Percentiles rank a stretch among this genome's conserved stretches.
Conservation (phyloP, 2,888 invertebrate genomes). For the Mantis religiosa region DNA sequence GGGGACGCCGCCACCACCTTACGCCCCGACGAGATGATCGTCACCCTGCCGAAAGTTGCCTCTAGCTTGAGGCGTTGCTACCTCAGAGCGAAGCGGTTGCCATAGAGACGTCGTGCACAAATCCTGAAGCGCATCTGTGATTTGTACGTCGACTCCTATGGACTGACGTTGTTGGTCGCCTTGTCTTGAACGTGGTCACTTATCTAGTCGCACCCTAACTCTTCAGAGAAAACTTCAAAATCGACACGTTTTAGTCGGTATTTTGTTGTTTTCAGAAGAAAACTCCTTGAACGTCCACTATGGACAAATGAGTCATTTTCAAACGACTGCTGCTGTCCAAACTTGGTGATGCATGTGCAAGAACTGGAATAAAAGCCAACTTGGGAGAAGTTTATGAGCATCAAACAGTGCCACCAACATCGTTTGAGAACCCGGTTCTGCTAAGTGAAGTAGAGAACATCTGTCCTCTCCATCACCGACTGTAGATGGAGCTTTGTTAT, state of each 20-base stretch:
- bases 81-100: not conserved
- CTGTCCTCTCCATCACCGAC: not conserved
- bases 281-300: not conserved
- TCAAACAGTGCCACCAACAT: not conserved
- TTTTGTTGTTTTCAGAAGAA: not conserved
- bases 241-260: not conserved
- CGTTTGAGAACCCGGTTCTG: not conserved
- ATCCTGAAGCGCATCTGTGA: not conserved
- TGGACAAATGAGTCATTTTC: not conserved
- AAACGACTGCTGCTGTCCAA: not conserved
- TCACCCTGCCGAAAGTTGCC: not conserved
- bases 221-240: not conserved
- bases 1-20: conserved; percentile 18
- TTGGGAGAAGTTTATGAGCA: not conserved
- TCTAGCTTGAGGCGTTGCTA: not conserved
- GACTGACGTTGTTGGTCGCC: not conserved
- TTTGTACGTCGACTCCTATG: not conserved
- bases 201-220: not conserved
- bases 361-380: not conserved
- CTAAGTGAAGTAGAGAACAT: not conserved
- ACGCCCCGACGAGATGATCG: conserved; percentile 23
- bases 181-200: not conserved
- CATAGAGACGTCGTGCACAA: not conserved
- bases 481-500: not conserved
- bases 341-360: not conserved